phyloP scores from a whole-genome alignment of 2,113 vertebrate species.

The Ctenomys sociabilis region DNA sequence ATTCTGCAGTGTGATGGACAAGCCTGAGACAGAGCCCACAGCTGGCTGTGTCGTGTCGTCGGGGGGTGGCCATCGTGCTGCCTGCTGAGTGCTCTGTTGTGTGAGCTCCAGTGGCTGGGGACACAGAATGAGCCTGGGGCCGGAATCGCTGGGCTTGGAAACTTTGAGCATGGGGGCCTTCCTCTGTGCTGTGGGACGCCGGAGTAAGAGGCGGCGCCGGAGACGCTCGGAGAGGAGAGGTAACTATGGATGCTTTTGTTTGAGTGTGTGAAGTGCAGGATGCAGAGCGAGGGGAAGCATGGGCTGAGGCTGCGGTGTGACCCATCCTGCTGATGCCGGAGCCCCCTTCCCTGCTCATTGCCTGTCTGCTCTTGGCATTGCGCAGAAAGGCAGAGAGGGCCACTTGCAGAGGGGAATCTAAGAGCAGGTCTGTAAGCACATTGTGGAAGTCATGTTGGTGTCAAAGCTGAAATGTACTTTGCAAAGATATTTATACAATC shows the following conservation, averaged over 20 bases:
- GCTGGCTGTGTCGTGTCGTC: not conserved
- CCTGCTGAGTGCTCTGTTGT: not conserved
- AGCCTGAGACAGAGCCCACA: not conserved
- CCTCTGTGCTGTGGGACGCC: conserved; percentile 82
- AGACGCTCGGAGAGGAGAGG: conserved; percentile 91
- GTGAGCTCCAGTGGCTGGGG: conserved; percentile 5
- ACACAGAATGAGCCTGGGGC: not conserved
- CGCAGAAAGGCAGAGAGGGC: not conserved
- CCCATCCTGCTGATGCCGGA: accelerated
- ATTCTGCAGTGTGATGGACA: not conserved
- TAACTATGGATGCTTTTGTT: conserved; percentile 72
- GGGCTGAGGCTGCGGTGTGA: not conserved
- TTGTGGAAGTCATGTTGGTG: not conserved
- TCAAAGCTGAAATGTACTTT: not conserved
- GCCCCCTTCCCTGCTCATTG: not conserved
- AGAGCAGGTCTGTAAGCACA: not conserved
- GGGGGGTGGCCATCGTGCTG: not conserved
- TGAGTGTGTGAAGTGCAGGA: accelerated
- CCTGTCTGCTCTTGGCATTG: not conserved
- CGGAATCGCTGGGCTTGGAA: conserved; percentile 77
- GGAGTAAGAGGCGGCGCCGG: conserved; percentile 88
- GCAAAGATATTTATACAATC: not conserved
- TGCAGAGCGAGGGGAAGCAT: accelerated
- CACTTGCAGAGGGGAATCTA: not conserved
- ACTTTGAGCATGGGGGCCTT: conserved; percentile 82